A percentile compares a stretch with the other conserved stretches of the same genome.
phyloP scores from a whole-genome alignment of 2,888 invertebrate genomes.

The Drosophila neotestacea region DNA sequence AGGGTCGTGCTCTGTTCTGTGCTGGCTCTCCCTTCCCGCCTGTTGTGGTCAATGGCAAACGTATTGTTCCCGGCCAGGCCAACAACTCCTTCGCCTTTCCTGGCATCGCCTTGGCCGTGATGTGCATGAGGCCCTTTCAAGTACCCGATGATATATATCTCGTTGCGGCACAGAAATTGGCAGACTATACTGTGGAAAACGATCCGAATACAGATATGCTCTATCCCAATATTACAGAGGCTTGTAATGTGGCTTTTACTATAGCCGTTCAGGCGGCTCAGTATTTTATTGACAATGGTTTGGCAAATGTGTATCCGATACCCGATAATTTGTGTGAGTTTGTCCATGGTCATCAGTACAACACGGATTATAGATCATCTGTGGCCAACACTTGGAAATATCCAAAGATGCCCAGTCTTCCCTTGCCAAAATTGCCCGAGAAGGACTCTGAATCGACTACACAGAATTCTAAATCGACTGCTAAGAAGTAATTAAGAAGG shows the following conservation, averaged over 20 bases:
- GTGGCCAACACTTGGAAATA: conserved; percentile 21
- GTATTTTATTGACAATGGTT: conserved; percentile 35
- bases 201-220: conserved; percentile 23
- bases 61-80: conserved; percentile 46
- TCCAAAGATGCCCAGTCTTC: not conserved
- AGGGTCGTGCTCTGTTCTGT: conserved; percentile 59
- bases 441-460: not conserved
- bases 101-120: conserved; percentile 48
- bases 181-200: conserved; percentile 6
- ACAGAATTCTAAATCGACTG: not conserved
- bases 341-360: conserved; percentile 11
- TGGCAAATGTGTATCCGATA: conserved; percentile 29
- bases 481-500: not conserved
- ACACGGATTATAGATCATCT: not conserved
- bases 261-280: conserved; percentile 28
- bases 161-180: conserved; percentile 32
- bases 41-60: conserved; percentile 47
- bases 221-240: conserved; percentile 29
- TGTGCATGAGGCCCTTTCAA: conserved; percentile 18
- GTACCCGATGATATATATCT: conserved; percentile 44
- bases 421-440: not conserved
- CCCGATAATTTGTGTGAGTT: conserved; percentile 39
- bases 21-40: conserved; percentile 61
- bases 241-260: conserved; percentile 26
- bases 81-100: conserved; percentile 58